Base-by-base conservation (phyloP, 2,113 vertebrate genomes). In the Grammomys dolichurus region DNA sequence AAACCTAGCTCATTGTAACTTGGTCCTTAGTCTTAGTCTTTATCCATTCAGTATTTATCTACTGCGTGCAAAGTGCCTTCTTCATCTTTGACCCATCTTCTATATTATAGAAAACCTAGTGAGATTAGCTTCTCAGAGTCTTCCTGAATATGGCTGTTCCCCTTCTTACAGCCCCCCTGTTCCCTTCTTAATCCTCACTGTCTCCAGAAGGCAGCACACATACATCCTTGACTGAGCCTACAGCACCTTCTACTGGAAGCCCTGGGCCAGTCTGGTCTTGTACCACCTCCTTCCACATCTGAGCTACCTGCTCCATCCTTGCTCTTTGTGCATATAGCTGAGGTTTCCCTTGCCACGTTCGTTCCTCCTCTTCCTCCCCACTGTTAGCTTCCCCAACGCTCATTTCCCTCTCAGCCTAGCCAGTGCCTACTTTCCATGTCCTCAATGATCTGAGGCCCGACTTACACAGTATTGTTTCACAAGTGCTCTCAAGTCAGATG, bases 31-130 rank as follows among this genome's bases (percentile, higher is more conserved):
- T 26, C 91, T 69, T 36, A 95, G 40, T 26, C 63, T 93, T 80
- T 87, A 85, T 93, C 69, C 80, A 75, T 96, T 89, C 31, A 73
- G 6, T 96, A 90, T 82, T 87, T 77, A 56, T 65, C 19, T 75
- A n/a, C 16, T 80, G 2, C 76, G 72, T 86, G 28, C 36, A 85
- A 65, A 58, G 3, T 2, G 67, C 17, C 9, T 82, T 96, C 73
- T 84, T 96, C 76, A 7, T 86, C 81, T 93, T 86, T 80, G 72
- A 63, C 75, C 67, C n/a, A 43, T 89, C 46, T 2, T 86, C 28
- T 33, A 51, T 58, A n/a, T 73, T n/a, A 28, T 65, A 89, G 33
- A 13, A 90, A 88, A 89, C 69, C 90, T 90, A 86, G 36, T 90
- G 87, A 89, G 85, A 70, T 88, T 85, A 81, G 19, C 92, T 92